These are phyloP conservation scores for Oncorhynchus nerka DNA, from an alignment of 2,113 vertebrate genomes.

Conservation along the genomic window DNA sequence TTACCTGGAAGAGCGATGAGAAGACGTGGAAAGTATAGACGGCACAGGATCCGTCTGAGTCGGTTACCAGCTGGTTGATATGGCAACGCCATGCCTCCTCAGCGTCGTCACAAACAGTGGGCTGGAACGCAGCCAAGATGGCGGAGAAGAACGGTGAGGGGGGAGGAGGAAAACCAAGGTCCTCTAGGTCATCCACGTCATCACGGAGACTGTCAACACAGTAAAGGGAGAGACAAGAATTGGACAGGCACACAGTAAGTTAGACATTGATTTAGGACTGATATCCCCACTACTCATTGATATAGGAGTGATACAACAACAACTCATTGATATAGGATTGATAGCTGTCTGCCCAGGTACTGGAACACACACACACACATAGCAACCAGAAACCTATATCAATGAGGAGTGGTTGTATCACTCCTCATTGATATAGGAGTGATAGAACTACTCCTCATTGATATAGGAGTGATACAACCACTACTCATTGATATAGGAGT, in stretches of 20 bases:
- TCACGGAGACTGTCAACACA: constrained; percentile 81
- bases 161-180: constrained; percentile 83
- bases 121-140: constrained; percentile 97
- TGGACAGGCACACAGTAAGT: not conserved
- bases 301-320: no score
- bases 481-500: no score
- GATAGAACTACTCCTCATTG: no score
- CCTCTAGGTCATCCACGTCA: constrained; percentile 79
- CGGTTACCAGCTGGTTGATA: constrained; percentile 92
- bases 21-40: constrained; percentile 98
- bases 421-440: no score
- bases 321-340: no score
- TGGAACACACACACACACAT: no score
- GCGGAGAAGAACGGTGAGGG: constrained; percentile 98
- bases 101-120: constrained; percentile 86
- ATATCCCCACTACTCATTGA: no score
- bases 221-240: constrained; percentile 23
- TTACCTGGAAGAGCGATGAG: constrained; percentile 95
- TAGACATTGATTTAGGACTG: no score
- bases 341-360: no score
- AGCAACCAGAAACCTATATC: no score
- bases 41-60: constrained; percentile 92
- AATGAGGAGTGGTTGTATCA: no score
- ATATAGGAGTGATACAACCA: no score
- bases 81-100: constrained; percentile 93